Evolutionary conservation across 2,888 invertebrate genomes (phyloP), one percentile per base, ranked within the genome.

Genomic region (Nomada flava): DNA sequence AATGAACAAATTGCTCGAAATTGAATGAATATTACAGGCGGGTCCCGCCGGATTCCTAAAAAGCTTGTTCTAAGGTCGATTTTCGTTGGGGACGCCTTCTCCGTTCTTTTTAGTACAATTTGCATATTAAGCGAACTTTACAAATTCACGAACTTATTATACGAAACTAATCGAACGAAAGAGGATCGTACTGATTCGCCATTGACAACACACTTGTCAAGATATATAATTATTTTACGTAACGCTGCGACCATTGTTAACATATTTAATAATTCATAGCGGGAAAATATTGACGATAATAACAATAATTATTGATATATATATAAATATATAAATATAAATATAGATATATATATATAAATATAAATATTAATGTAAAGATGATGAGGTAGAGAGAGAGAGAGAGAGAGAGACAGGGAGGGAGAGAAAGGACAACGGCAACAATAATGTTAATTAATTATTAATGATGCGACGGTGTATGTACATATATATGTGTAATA

Each of bases 41-140:
- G 98, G 98, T 95, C 97, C 98, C 94, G 97, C 98, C 95, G 97
- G 97, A 95, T 98, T 98, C 96, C 96, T 98, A 95, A 98, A 98
- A 96, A 98, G 98, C 96, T 97, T 98, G 96, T 98, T 98, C 96
- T 98, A 98, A 97, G 91, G 90, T 91, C 90, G 89, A 91, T 90
- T 91, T 91, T 90, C 88, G 88, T 91, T 90, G 90, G 90, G 89
- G 88, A 92, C 88, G 88, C 90, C 89, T 90, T 91, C 91, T 92
- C 91, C 90, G 90, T 92, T 92, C 90, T 91, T 92, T 93, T 93
- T 92, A 92, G 91, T 92, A 92, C 91, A 93, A 92, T 92, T 93
- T 91, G 90, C 90, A 88, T 91, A 89, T 88, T 88, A 86, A 91
- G 88, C 83, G 83, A 90, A 87, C 86, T 89, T 84, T 81, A 85